Evolutionary conservation across 2,797 vertebrate species (phyloP).

Genomic region (Propithecus perrieri): DNA sequence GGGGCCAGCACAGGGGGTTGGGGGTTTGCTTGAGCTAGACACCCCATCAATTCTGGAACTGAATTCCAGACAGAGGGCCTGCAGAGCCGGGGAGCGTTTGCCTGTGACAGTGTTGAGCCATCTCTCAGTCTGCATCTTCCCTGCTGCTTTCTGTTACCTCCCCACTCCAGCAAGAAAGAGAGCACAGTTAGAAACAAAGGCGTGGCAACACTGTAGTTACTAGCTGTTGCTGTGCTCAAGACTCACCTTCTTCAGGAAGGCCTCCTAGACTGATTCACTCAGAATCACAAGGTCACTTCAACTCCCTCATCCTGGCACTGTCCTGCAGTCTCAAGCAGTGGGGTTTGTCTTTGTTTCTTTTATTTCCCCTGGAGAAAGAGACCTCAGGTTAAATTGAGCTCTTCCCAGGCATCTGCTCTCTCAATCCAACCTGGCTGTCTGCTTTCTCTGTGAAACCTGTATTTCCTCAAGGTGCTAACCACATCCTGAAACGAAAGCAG

Average conservation of each 20-base stretch:
- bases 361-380: constrained; percentile 9
- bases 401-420: not conserved
- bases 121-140: not conserved
- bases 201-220: not conserved
- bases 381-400: not conserved
- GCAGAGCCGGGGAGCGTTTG: not conserved
- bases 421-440: constrained; percentile 7
- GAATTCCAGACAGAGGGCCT: not conserved
- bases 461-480: constrained; percentile 64
- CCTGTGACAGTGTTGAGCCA: not conserved
- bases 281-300: constrained; percentile 27
- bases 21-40: not conserved
- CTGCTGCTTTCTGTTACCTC: not conserved
- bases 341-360: not conserved
- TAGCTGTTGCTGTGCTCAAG: not conserved
- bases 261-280: not conserved
- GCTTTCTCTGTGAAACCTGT: not conserved
- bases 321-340: not conserved
- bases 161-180: not conserved
- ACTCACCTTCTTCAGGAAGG: constrained; percentile 60
- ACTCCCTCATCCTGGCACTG: not conserved
- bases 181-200: not conserved
- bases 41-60: not conserved
- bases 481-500: constrained; percentile 73
- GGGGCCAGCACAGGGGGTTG: not conserved